Percentiles rank a stretch among this genome's conserved stretches.
phyloP scores from a whole-genome alignment of 2,888 invertebrate genomes.

The Acrobasis consociella region DNA sequence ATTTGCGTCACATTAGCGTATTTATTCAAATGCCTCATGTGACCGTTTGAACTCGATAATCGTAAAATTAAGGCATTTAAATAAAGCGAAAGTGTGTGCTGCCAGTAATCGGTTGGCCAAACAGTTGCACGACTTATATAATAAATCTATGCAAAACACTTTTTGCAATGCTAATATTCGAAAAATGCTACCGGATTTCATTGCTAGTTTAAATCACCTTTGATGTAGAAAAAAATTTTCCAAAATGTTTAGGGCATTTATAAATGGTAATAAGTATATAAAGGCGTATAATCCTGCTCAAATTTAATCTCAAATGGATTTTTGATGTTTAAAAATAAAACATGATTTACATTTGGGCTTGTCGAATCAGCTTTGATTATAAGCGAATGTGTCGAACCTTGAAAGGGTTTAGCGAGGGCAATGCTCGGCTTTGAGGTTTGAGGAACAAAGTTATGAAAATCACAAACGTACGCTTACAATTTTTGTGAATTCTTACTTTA shows the following conservation, averaged over 20 bases:
- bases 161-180: constrained; percentile 19
- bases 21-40: not conserved
- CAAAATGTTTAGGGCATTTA: too few relatives aligned
- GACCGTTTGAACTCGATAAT: not conserved
- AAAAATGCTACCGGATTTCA: not conserved
- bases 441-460: too few relatives aligned
- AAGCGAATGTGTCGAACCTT: not conserved
- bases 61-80: constrained; percentile 9
- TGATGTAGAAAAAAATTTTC: not conserved
- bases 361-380: not conserved
- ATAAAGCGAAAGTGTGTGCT: constrained; percentile 14
- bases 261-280: not conserved
- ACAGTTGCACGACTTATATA: constrained; percentile 14
- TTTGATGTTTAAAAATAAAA: not conserved
- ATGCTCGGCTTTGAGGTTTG: not conserved
- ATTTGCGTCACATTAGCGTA: not conserved
- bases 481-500: too few relatives aligned
- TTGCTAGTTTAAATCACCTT: not conserved
- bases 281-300: not conserved
- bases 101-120: constrained; percentile 1
- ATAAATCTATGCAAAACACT: constrained; percentile 8
- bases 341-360: not conserved
- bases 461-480: too few relatives aligned
- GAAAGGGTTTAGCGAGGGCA: not conserved
- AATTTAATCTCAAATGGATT: not conserved